Percentiles rank a stretch among this genome's conserved stretches.
These are phyloP conservation scores for Lasioglossum lativentre DNA, from an alignment of 2,888 invertebrate genomes.

Conservation along the genomic window DNA sequence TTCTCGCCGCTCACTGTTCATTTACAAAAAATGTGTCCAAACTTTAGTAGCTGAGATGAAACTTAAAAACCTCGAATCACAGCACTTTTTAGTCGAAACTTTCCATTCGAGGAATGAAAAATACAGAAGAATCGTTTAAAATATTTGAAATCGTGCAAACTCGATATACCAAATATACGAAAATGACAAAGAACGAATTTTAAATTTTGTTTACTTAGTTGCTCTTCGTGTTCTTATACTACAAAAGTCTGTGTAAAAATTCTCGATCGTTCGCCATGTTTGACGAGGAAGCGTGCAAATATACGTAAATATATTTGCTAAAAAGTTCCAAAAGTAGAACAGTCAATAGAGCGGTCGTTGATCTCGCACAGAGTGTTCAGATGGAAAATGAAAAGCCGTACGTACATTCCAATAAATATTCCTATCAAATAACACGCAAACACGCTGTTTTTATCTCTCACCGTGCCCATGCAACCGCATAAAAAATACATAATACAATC, in stretches of 20 bases:
- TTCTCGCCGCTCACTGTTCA: not conserved
- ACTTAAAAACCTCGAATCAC: not conserved
- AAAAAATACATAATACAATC: conserved; percentile 15
- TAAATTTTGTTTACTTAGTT: no score
- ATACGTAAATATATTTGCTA: no score
- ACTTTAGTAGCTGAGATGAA: not conserved
- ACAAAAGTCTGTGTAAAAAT: no score
- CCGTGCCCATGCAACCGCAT: not conserved
- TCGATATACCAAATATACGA: not conserved
- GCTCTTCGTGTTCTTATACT: no score
- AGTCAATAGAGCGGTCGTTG: not conserved
- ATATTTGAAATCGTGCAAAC: not conserved
- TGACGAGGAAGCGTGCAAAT: no score
- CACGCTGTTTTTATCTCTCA: not conserved
- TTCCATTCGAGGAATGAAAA: not conserved
- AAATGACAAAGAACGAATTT: not conserved
- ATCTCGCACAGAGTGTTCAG: not conserved
- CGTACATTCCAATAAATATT: conserved; percentile 36
- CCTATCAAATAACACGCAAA: conserved; percentile 18
- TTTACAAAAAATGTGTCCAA: not conserved
- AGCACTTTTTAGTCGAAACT: not conserved
- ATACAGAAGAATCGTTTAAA: not conserved
- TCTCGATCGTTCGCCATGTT: no score
- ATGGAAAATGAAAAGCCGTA: not conserved
- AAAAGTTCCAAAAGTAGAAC: not conserved